phyloP scores from a whole-genome alignment of 2,113 vertebrate genomes.

The Candoia aspera region DNA sequence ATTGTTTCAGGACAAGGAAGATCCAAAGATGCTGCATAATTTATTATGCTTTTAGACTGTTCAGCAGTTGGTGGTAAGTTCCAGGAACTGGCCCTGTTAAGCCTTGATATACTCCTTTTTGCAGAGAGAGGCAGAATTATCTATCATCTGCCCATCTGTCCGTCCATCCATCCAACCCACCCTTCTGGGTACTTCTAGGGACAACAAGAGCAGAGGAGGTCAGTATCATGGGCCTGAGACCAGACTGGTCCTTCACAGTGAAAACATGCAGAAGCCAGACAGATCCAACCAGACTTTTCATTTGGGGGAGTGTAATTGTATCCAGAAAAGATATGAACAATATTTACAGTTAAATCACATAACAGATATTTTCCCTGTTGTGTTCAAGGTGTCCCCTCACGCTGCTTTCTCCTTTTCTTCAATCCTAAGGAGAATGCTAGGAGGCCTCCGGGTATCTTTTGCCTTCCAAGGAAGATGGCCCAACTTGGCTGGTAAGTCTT shows the following conservation, averaged over 20 bases:
- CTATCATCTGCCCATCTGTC: too few relatives aligned
- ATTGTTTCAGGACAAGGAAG: too few relatives aligned
- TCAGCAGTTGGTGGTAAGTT: too few relatives aligned
- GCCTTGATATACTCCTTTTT: too few relatives aligned
- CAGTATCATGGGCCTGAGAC: background rate
- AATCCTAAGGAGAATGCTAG: background rate
- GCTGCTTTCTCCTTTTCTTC: background rate
- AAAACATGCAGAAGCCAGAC: background rate
- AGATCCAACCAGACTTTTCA: background rate
- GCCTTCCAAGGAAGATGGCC: background rate
- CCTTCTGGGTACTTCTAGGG: background rate
- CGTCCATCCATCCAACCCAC: background rate
- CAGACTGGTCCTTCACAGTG: background rate
- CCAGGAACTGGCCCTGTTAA: too few relatives aligned
- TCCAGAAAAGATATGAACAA: background rate
- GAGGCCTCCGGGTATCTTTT: background rate
- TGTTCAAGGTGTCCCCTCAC: background rate
- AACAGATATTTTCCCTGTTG: background rate
- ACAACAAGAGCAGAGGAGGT: background rate
- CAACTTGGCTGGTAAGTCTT: background rate
- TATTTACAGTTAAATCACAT: background rate
- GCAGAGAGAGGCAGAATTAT: background rate
- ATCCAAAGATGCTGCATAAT: too few relatives aligned
- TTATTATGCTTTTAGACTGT: too few relatives aligned
- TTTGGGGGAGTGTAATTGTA: background rate